Evolutionary conservation across 2,797 vertebrate species (phyloP).

Genomic region (Epinephelus coioides): DNA sequence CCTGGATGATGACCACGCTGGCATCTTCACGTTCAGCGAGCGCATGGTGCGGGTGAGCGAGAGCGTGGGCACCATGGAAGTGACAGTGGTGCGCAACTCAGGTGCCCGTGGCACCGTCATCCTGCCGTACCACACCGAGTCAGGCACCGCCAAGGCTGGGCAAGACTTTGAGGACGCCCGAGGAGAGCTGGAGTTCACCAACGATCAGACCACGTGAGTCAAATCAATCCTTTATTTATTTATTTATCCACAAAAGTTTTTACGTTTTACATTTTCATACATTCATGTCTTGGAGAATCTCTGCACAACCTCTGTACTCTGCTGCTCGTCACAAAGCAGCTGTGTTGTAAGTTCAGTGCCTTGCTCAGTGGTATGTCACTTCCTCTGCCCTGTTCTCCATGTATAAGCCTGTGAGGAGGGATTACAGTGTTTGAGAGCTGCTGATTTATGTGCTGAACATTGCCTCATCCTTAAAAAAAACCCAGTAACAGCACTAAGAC

Average conservation of each 20-base stretch:
- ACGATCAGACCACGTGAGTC: slow-evolving; percentile 95
- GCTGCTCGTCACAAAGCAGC: neutral
- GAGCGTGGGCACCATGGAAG: slow-evolving; percentile 94
- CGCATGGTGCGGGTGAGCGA: slow-evolving; percentile 91
- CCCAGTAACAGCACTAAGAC: no score
- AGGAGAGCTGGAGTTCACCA: slow-evolving; percentile 94
- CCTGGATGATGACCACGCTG: slow-evolving; percentile 96
- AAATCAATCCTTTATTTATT: neutral
- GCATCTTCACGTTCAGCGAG: slow-evolving; percentile 95
- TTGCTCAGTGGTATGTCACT: no score
- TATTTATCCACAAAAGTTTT: neutral
- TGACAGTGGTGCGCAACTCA: slow-evolving; percentile 92
- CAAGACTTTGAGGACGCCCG: slow-evolving; percentile 91
- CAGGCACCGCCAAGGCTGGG: slow-evolving; percentile 88
- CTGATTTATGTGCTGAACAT: no score
- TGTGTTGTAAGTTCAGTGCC: neutral
- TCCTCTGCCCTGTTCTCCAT: neutral
- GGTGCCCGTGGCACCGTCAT: slow-evolving; percentile 94
- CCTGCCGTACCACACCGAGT: slow-evolving; percentile 91
- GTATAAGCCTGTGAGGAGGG: neutral
- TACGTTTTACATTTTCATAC: neutral
- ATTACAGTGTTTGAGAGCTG: neutral
- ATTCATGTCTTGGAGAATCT: neutral
- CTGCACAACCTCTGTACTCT: neutral
- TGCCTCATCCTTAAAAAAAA: no score